Base-by-base conservation (phyloP, 2,113 vertebrate species). In the Dipodomys merriami region DNA sequence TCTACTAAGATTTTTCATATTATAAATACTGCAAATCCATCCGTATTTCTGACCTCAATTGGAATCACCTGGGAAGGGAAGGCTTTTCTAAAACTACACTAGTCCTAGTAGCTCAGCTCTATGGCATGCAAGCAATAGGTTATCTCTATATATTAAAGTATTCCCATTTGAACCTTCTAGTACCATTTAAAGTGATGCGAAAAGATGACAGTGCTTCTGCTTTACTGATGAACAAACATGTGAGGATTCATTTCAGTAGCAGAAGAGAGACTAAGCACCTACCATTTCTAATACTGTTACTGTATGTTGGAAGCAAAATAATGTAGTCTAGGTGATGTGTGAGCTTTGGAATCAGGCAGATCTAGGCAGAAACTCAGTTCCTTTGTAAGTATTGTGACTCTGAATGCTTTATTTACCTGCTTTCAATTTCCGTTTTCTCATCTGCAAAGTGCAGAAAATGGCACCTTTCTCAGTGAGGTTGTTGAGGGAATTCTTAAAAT, bases 381-480 rank as follows among this genome's bases (percentile, higher is more conserved):
- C 65, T 9, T 16, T 35, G n/a, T 62, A 62, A 81, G 16, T 44
- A n/a, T 8, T 68, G 86, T 81, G 82, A 78, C 64, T 85, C 62
- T 53, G 25, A 79, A 90, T 46, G 90, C 71, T 35, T 81, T 83
- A 60, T 39, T 74, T 88, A 74, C 23, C 53, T 80, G 89, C 60
- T 93, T 77, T 94, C 77, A 76, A 87, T 89, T 89, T 91, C 60
- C 69, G 18, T 60, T 29, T 79, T 80, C 67, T 86, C 77, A 49
- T 72, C 22, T 60, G 39, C 71, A 76, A 76, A 67, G 79, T 81
- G 30, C 39, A 86, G 67, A 79, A 82, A 27, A 83, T 23, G 81
- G 65, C 74, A 78, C 39, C 79, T 81, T 64, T 20, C n/a, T 89
- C 3, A 0, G 22, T 8, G 44, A 73, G 35, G 49, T 29, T 94